These are phyloP conservation scores for Catharus minimus DNA, from an alignment of 2,113 vertebrate genomes.

Conservation along the genomic window DNA sequence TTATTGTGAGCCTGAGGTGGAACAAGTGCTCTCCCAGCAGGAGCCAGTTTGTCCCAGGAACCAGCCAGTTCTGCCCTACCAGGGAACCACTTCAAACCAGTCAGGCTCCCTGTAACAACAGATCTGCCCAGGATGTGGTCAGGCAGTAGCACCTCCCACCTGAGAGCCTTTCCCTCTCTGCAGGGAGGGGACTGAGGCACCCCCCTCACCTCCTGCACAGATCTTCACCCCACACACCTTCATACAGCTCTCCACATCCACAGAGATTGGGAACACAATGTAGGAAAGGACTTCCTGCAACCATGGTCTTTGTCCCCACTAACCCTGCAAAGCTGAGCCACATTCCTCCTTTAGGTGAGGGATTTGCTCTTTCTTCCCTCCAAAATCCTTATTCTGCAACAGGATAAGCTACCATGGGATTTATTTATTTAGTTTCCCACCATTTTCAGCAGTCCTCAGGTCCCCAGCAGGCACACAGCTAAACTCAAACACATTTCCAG, in stretches of 20 bases:
- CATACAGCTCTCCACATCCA: fast-evolving
- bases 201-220: neutral
- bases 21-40: constrained; percentile 39
- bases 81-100: neutral
- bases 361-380: neutral
- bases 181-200: neutral
- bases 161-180: neutral
- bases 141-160: neutral
- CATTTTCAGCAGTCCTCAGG: neutral
- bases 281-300: fast-evolving
- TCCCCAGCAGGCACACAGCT: neutral
- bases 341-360: neutral
- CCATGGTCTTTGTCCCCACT: fast-evolving
- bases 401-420: fast-evolving
- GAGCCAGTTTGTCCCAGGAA: constrained; percentile 15
- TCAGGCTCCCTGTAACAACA: neutral
- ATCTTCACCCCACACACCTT: neutral
- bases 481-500: neutral
- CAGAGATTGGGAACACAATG: fast-evolving
- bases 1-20: constrained; percentile 49
- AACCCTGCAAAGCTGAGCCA: neutral
- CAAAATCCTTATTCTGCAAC: neutral
- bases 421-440: neutral
- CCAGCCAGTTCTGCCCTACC: neutral
- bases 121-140: neutral